Conservation (phyloP, 1,140 invertebrate genomes). For the Andricus grossulariae region DNA sequence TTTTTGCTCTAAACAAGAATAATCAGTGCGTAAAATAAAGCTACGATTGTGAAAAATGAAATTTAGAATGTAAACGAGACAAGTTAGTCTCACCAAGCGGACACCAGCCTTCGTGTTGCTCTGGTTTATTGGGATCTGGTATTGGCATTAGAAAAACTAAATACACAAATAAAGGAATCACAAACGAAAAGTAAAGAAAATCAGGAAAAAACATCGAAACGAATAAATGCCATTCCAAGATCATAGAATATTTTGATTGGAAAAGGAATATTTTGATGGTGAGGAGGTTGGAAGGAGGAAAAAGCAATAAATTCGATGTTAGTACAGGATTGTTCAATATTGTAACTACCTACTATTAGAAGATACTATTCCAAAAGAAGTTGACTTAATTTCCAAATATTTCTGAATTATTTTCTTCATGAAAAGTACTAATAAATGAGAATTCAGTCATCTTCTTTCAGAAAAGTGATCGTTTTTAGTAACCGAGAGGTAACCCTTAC, state of each 20-base stretch:
- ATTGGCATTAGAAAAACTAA: conserved; percentile 85
- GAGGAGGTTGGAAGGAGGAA: conserved; percentile 49
- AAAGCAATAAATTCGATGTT: conserved; percentile 61
- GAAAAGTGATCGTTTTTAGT: conserved; percentile 10
- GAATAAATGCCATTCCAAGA: conserved; percentile 52
- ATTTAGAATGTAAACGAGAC: conserved; percentile 48
- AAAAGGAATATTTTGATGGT: conserved; percentile 52
- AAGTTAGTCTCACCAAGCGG: conserved; percentile 82
- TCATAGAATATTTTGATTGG: conserved; percentile 43
- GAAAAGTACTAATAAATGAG: neutral
- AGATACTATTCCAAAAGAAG: conserved; percentile 30
- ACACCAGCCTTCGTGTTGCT: conserved; percentile 92
- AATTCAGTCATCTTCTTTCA: conserved; percentile 34
- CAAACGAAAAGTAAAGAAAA: conserved; percentile 45
- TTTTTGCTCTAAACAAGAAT: neutral
- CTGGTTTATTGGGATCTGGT: conserved; percentile 88
- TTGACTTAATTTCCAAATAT: too few species aligned
- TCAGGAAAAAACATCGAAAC: conserved; percentile 46
- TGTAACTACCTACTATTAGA: conserved; percentile 52
- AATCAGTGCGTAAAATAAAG: neutral
- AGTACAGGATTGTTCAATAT: conserved; percentile 60
- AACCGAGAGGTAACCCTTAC: neutral
- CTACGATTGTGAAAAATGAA: conserved; percentile 18
- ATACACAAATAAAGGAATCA: conserved; percentile 59
- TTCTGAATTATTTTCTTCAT: too few species aligned